Base-by-base conservation (phyloP, 2,888 invertebrate genomes). In the Acanthacorydalis orientalis region DNA sequence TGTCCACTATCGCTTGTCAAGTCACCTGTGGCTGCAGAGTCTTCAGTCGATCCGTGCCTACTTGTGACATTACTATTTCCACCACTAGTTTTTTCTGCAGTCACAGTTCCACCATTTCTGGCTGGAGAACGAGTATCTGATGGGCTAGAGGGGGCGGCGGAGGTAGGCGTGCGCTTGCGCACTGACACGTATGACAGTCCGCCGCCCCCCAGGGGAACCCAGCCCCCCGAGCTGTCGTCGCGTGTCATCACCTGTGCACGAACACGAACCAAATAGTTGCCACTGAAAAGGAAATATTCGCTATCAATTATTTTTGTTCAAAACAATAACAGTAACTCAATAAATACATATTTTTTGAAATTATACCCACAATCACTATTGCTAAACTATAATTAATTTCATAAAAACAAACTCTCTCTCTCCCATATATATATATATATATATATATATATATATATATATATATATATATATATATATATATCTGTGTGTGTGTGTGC, bases 241-340 rank as follows among this genome's bases (percentile, higher is more conserved):
- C 95, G 80, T 64, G 87, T 89, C 95, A 96, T 96, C 73, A 95
- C 95, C 82, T 95, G 95, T 73, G 95, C 95, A 65, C 91, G 86
- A 67, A 96, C 93, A 70, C 88, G 89, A 77, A 95, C 93, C 82
- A 93, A 75, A 73, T 82, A 84, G 74, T 81, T 74, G 65, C 74
- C 85, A 83, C 89, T 89, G 74, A 35, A 77, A 75, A 52, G 55
- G 56, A 57, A 54, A 44, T 43, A 41, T 49, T 15, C 2, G 6
- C 2, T 4, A 23, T 23, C 6, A 23, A 4, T 23, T 23, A 23
- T 23, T 6, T 23, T 23, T 23, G 6, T n/a, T n/a, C 23, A 23
- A 23, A 23, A 4, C 2, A 23, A 23, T 23, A 23, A 23, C n/a
- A n/a, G 6, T 23, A 23, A 23, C 2, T 23, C 2, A 23, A 23